These are phyloP conservation scores for Regulus satrapa DNA, from an alignment of 2,113 vertebrate species.

Conservation along the genomic window DNA sequence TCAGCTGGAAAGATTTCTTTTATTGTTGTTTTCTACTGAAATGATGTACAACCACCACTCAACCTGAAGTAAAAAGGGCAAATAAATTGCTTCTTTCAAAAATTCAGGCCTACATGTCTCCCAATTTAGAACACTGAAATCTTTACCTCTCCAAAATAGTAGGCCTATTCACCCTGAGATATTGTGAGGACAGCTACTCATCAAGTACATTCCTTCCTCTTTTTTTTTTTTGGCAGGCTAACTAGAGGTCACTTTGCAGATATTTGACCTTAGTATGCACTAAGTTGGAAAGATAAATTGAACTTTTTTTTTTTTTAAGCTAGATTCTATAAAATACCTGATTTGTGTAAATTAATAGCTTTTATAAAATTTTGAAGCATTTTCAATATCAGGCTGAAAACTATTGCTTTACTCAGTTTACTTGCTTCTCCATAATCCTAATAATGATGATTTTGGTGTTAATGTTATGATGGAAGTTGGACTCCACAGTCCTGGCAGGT, in stretches of 20 bases:
- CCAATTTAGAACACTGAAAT: conserved; percentile 45
- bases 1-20: conserved; percentile 37
- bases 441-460: not conserved
- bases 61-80: conserved; percentile 62
- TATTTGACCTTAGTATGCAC: not conserved
- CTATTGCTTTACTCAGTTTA: not conserved
- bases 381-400: not conserved
- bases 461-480: not conserved
- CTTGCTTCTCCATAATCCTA: accelerated
- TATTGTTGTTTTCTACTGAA: conserved; percentile 46
- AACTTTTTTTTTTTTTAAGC: not conserved
- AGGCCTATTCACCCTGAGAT: conserved; percentile 39
- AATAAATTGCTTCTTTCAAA: conserved; percentile 55
- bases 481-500: not conserved
- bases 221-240: not conserved
- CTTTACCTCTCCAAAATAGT: conserved; percentile 45
- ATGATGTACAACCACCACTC: conserved; percentile 43
- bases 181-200: conserved; percentile 14
- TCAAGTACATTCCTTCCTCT: not conserved
- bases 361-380: not conserved
- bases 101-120: conserved; percentile 16
- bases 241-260: not conserved
- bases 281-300: not conserved
- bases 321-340: not conserved
- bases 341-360: not conserved